Percentiles rank a stretch among this genome's conserved stretches.
Conservation (phyloP, 2,797 vertebrate species). For the Toxotes lorentzi region DNA sequence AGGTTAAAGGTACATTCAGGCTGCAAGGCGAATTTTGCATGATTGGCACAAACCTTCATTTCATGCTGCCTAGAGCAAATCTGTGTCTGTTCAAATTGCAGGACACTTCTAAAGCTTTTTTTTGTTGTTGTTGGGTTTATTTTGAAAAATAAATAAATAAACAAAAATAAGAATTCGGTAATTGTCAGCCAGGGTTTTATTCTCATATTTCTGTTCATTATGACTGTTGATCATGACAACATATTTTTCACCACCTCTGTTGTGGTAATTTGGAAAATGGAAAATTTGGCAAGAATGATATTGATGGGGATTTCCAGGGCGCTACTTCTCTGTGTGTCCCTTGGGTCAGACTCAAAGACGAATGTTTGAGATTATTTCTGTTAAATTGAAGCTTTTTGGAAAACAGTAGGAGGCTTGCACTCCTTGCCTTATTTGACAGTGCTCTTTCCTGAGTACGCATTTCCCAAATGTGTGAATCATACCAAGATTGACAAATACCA, state of each 20-base stretch:
- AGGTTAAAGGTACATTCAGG: background rate
- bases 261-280: background rate
- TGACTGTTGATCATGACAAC: background rate
- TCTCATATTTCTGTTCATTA: slow-evolving; percentile 1
- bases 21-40: background rate
- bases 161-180: background rate
- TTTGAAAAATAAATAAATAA: background rate
- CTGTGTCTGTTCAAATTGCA: background rate
- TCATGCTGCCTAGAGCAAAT: slow-evolving; percentile 12
- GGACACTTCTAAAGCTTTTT: background rate
- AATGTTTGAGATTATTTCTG: background rate
- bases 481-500: background rate
- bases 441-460: background rate
- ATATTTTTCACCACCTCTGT: background rate
- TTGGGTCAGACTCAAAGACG: background rate
- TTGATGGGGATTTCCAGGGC: background rate
- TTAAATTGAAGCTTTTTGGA: background rate
- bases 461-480: background rate
- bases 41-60: background rate
- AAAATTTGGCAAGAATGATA: background rate
- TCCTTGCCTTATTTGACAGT: background rate
- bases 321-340: background rate
- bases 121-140: background rate
- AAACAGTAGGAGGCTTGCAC: background rate
- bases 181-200: background rate